These are phyloP conservation scores for Leptopterna dolabrata DNA, from an alignment of 2,888 invertebrate species.

Conservation along the genomic window DNA sequence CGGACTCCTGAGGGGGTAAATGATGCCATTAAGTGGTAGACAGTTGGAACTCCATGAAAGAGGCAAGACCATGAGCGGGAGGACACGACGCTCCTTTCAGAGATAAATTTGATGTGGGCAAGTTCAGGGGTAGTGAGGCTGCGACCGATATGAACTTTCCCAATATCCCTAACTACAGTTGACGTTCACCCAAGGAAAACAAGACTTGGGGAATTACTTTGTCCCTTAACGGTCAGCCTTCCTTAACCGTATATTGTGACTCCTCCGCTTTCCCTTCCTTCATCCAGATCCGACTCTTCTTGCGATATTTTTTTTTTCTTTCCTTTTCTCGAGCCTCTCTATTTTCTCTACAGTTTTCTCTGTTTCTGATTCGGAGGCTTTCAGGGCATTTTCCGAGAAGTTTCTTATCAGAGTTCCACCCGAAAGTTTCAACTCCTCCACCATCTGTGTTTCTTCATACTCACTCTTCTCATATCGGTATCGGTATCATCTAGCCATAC, in stretches of 20 bases:
- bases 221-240: slow-evolving; percentile 53
- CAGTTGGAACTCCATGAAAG: slow-evolving; percentile 48
- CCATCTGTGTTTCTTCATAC: neutral
- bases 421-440: no score
- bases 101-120: slow-evolving; percentile 53
- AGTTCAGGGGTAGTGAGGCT: slow-evolving; percentile 33
- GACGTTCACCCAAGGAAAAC: slow-evolving; percentile 53
- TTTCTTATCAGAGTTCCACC: neutral
- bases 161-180: slow-evolving; percentile 57
- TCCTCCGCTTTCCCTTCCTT: neutral
- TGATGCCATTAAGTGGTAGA: slow-evolving; percentile 49
- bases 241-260: slow-evolving; percentile 49
- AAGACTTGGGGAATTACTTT: slow-evolving; percentile 56
- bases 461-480: neutral
- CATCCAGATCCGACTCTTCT: neutral
- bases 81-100: neutral
- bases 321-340: neutral
- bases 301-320: neutral
- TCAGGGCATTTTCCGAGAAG: neutral
- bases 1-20: neutral
- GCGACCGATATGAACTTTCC: slow-evolving; percentile 55
- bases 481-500: neutral
- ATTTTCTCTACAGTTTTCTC: neutral
- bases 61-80: neutral
- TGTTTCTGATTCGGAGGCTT: neutral